These are phyloP conservation scores for Vultur gryphus DNA, from an alignment of 2,797 vertebrate species.

Conservation along the genomic window DNA sequence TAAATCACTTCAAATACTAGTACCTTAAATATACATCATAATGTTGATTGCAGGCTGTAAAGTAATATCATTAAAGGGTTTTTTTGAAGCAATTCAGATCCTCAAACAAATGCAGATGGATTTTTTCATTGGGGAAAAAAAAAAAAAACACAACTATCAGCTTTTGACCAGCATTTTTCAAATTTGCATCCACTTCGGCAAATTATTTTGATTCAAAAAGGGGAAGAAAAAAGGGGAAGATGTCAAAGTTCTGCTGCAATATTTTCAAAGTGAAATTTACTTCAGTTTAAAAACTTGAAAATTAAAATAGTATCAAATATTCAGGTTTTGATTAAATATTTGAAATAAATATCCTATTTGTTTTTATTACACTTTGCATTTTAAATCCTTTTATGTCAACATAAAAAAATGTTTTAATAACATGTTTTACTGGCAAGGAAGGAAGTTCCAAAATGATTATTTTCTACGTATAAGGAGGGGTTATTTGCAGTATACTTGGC, in stretches of 20 bases:
- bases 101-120: neutral
- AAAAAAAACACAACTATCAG: too few relatives aligned
- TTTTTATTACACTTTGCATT: neutral
- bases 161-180: neutral
- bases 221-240: neutral
- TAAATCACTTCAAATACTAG: neutral
- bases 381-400: neutral
- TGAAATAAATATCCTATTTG: neutral
- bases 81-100: neutral
- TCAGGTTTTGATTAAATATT: neutral
- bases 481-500: neutral
- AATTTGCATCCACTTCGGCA: neutral
- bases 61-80: rapidly evolving
- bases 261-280: neutral
- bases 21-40: neutral
- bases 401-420: neutral
- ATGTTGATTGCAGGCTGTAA: neutral
- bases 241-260: neutral
- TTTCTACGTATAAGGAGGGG: neutral
- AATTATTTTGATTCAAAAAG: neutral
- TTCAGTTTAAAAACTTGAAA: neutral
- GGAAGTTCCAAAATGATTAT: neutral
- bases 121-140: neutral
- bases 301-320: neutral
- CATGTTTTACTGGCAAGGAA: neutral